These are phyloP conservation scores for Sminthurides aquaticus DNA, from an alignment of 2,888 invertebrate species.

Conservation along the genomic window DNA sequence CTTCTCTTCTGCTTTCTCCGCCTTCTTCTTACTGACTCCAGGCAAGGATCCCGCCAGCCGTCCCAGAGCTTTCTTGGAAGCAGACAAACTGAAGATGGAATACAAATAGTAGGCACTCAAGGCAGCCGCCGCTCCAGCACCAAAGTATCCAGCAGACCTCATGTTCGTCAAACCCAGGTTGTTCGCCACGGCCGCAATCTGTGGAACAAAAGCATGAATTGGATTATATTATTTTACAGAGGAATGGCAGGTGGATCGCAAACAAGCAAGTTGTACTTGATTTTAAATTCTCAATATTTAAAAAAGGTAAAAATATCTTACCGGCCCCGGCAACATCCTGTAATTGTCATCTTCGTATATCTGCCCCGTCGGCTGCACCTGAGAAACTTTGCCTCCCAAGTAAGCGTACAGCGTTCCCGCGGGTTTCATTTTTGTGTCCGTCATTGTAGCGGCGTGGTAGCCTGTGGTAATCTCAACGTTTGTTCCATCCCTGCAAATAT, in stretches of 20 bases:
- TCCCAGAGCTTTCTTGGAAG: neutral
- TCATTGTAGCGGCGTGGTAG: neutral
- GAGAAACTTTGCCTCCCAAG: neutral
- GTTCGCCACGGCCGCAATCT: no score
- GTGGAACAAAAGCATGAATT: no score
- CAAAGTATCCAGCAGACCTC: neutral
- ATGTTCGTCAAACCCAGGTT: neutral
- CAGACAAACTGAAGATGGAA: neutral
- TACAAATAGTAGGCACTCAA: neutral
- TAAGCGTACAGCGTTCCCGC: neutral
- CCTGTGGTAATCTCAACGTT: neutral
- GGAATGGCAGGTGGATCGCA: no score
- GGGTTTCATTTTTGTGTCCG: neutral
- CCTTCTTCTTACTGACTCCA: neutral
- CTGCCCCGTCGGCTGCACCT: no score
- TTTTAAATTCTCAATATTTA: no score
- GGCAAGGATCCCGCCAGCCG: neutral
- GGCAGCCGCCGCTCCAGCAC: neutral
- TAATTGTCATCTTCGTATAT: no score
- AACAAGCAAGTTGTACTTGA: no score
- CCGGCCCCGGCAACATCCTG: no score
- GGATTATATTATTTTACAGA: no score
- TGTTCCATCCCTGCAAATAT: neutral
- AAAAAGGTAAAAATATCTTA: no score
- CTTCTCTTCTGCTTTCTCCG: neutral